phyloP scores from a whole-genome alignment of 2,888 invertebrate species.

The Onchidella celtica region DNA sequence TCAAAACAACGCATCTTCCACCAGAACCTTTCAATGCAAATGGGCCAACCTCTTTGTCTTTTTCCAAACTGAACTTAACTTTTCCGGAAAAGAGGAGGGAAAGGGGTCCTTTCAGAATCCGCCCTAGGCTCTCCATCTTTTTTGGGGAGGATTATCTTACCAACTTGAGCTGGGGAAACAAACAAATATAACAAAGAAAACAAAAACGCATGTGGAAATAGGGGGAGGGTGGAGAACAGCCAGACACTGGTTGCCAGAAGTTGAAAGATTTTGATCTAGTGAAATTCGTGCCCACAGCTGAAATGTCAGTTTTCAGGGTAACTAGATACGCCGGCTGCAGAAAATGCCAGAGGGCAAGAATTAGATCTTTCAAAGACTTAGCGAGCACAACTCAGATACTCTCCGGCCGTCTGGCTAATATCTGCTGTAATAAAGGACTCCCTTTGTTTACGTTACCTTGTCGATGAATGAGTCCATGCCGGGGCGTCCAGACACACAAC shows the following conservation, averaged over 20 bases:
- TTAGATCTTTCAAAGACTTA: slow-evolving; percentile 17
- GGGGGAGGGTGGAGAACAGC: no score
- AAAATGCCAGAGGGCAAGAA: slow-evolving; percentile 18
- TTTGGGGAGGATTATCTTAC: no score
- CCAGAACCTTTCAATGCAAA: no score
- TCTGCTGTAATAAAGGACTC: not conserved
- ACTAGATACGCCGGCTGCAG: not conserved
- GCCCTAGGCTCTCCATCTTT: no score
- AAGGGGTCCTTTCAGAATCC: no score
- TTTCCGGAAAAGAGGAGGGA: no score
- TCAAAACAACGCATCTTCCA: no score
- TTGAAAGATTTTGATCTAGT: slow-evolving; percentile 10
- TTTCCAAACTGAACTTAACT: no score
- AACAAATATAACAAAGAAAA: no score
- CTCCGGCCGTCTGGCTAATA: not conserved
- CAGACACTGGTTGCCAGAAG: not conserved
- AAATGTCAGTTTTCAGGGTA: not conserved
- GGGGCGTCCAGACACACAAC: not conserved
- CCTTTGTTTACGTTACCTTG: not conserved
- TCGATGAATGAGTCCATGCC: not conserved
- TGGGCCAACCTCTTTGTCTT: no score
- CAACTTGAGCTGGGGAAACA: no score
- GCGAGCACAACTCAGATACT: not conserved
- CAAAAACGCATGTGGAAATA: no score
- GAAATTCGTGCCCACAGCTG: not conserved